Conservation (phyloP, 2,888 invertebrate species). For the Mantis religiosa region DNA sequence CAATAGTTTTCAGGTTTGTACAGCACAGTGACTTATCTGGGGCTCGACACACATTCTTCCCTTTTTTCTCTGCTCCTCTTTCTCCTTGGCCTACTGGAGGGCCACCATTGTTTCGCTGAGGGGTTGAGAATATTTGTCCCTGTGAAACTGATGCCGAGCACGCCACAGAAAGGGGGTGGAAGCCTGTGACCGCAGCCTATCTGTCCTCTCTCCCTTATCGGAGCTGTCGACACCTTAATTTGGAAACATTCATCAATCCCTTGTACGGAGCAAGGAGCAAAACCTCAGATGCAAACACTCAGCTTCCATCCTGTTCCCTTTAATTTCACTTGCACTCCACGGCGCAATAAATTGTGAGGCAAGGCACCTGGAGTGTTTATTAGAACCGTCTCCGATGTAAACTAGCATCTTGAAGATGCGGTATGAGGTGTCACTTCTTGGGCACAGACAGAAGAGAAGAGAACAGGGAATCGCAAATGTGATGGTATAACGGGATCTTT, state of each 20-base stretch:
- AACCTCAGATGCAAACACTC: constrained; percentile 25
- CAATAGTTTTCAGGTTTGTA: no score
- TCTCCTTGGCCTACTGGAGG: not conserved
- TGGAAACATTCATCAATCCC: constrained; percentile 31
- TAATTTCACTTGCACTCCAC: constrained; percentile 27
- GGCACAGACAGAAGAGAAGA: not conserved
- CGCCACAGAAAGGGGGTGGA: not conserved
- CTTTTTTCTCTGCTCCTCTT: no score
- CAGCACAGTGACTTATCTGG: no score
- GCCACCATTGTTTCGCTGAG: not conserved
- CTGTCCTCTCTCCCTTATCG: not conserved
- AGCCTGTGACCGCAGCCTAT: constrained; percentile 1
- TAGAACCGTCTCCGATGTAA: not conserved
- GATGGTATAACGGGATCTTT: not conserved
- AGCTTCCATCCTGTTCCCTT: constrained; percentile 4
- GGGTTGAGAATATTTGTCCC: not conserved
- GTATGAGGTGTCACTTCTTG: not conserved
- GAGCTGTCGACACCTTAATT: constrained; percentile 21
- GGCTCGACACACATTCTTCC: no score
- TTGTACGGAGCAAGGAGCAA: constrained; percentile 4
- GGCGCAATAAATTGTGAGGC: constrained; percentile 26
- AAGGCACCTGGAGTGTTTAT: constrained; percentile 26
- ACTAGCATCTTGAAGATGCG: not conserved
- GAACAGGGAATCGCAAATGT: not conserved
- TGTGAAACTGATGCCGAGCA: not conserved